These are phyloP conservation scores for Notechis scutatus DNA, from an alignment of 2,113 vertebrate genomes.

Conservation along the genomic window DNA sequence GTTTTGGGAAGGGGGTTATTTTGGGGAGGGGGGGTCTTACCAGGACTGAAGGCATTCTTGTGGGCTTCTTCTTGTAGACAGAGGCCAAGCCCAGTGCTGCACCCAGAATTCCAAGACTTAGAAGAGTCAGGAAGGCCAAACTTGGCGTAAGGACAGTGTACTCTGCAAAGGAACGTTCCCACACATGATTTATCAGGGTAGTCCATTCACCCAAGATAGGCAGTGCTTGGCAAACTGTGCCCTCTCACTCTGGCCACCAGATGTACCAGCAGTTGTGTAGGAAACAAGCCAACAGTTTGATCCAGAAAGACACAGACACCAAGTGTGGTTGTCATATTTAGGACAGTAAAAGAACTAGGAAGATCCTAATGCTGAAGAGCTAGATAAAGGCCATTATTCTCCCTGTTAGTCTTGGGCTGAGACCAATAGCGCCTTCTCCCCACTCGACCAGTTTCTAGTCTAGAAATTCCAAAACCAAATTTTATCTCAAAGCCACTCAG, in stretches of 20 bases:
- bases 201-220: rapidly evolving
- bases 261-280: background rate
- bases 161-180: conserved; percentile 3
- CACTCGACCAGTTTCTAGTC: background rate
- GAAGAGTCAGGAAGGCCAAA: conserved; percentile 21
- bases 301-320: background rate
- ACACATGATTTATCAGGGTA: background rate
- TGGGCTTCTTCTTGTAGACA: conserved; percentile 46
- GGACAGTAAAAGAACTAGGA: background rate
- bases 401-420: background rate
- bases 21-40: conserved; percentile 48
- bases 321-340: background rate
- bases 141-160: background rate
- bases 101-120: conserved; percentile 39
- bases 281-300: background rate
- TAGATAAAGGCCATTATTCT: background rate
- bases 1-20: background rate
- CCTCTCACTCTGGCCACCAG: background rate
- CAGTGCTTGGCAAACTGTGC: background rate
- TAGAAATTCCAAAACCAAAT: background rate
- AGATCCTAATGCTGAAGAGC: background rate
- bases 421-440: background rate
- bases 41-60: conserved; percentile 62
- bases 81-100: conserved; percentile 32
- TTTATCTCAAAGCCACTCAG: background rate